Percentiles rank a stretch among this genome's conserved stretches.
Conservation (phyloP, 2,888 invertebrate genomes). For the Macroteleia sp. region DNA sequence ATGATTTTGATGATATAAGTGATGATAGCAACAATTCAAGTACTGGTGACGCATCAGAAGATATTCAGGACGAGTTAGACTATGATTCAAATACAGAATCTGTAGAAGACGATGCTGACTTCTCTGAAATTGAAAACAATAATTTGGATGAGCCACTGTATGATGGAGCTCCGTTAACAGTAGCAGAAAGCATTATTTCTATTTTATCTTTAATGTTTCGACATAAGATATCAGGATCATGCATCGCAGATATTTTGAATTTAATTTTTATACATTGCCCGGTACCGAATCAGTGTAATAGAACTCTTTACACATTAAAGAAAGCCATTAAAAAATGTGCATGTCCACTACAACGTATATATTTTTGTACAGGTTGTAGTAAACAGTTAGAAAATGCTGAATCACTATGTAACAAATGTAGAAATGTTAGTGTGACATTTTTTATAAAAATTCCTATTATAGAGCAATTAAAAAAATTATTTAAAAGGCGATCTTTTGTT, state of each 20-base stretch:
- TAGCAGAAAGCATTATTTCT: background rate
- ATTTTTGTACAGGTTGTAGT: slow-evolving; percentile 1
- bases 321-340: background rate
- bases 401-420: background rate
- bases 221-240: background rate
- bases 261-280: slow-evolving; percentile 1
- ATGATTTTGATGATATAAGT: too few species aligned
- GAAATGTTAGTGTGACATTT: background rate
- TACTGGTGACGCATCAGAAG: too few species aligned
- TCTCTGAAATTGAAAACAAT: too few species aligned
- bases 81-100: too few species aligned
- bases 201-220: background rate
- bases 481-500: slow-evolving; percentile 22
- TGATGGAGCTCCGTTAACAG: background rate
- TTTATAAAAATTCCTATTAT: slow-evolving; percentile 51
- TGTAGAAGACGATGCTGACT: too few species aligned
- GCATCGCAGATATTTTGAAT: background rate
- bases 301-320: background rate
- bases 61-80: too few species aligned
- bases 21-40: too few species aligned
- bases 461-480: slow-evolving; percentile 25
- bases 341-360: slow-evolving; percentile 1
- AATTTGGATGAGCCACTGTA: background rate
- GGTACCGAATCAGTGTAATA: background rate
- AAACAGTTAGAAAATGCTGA: background rate